Base-by-base conservation (phyloP, 2,113 vertebrate genomes). In the Amia ocellicauda region DNA sequence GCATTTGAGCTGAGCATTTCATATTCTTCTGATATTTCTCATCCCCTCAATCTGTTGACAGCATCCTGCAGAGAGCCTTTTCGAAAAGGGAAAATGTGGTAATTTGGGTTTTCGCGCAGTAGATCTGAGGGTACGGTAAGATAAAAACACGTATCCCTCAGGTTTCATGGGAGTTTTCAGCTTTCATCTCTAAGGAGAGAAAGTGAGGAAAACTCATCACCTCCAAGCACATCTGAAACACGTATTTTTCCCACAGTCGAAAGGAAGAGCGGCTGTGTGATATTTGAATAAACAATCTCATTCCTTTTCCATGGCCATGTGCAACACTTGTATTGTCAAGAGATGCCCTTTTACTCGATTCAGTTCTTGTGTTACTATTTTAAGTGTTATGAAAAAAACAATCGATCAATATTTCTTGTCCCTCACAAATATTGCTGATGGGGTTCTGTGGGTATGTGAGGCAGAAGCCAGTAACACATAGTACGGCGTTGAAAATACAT, bases 181-280 rank as follows among this genome's bases (percentile, higher is more conserved):
- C 67, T 69, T 63, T 69, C 45, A 69, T 69, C 60, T 52, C 54
- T 3, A 27, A 20, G 42, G 20, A 43, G 28, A 42, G 47, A 60
- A 71, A 59, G n/a, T 24, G 10, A 8, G 11, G 23, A 29, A 45
- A 56, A 64, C 24, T 63, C 60, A 16, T n/a, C 14, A 19, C 23
- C 26, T 56, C 40, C 8, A 4, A 20, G 36, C n/a, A 29, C 36
- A 40, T 16, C 55, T 7, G 56, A 59, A 42, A 16, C 8, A 14
- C 26, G 26, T 29, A 14, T 58, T 45, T 20, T 36, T 49, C 14
- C 10, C 41, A 28, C 13, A 53, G 62, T 42, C 36, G 19, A 42
- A 41, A 52, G 56, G 51, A 50, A 52, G 60, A 8, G 57, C 11
- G 28, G 51, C 31, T 68, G 31, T 63, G 41, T 72, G 50, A 60